phyloP scores from a whole-genome alignment of 2,888 invertebrate species.

The Mythimna pallens region DNA sequence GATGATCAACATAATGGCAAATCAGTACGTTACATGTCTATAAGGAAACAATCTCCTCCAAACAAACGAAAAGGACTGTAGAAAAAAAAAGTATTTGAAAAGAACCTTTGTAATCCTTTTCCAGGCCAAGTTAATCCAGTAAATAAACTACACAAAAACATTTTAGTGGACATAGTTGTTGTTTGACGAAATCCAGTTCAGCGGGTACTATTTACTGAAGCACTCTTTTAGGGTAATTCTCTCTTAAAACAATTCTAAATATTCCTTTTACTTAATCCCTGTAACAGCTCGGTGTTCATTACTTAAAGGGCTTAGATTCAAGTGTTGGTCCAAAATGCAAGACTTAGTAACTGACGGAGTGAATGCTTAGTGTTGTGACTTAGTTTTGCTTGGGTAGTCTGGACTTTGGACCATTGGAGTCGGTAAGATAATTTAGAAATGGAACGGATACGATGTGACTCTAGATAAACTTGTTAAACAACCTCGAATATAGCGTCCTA shows the following conservation, averaged over 20 bases:
- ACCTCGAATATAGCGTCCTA: too few species aligned
- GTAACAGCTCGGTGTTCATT: conserved; percentile 55
- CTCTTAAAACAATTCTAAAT: conserved; percentile 52
- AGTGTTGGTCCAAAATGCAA: conserved; percentile 53
- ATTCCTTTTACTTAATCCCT: conserved; percentile 51
- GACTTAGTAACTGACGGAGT: conserved; percentile 42
- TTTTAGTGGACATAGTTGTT: conserved; percentile 50
- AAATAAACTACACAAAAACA: conserved; percentile 46
- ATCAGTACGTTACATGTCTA: neutral
- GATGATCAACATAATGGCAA: neutral
- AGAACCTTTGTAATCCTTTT: conserved; percentile 36
- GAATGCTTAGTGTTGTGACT: conserved; percentile 33
- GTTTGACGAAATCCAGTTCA: conserved; percentile 46
- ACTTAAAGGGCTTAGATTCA: conserved; percentile 57
- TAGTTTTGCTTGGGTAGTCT: conserved; percentile 29
- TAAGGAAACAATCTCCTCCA: neutral
- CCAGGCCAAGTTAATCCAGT: conserved; percentile 31
- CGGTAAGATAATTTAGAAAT: neutral
- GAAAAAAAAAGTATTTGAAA: conserved; percentile 31
- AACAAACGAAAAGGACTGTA: conserved; percentile 24
- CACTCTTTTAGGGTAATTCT: conserved; percentile 53
- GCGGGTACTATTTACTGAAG: conserved; percentile 47
- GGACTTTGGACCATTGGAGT: conserved; percentile 4
- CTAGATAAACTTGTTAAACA: neutral
- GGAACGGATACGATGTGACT: too few species aligned